Evolutionary conservation across 1,140 invertebrate species (phyloP).

Genomic region (Drosophila malerkotliana): DNA sequence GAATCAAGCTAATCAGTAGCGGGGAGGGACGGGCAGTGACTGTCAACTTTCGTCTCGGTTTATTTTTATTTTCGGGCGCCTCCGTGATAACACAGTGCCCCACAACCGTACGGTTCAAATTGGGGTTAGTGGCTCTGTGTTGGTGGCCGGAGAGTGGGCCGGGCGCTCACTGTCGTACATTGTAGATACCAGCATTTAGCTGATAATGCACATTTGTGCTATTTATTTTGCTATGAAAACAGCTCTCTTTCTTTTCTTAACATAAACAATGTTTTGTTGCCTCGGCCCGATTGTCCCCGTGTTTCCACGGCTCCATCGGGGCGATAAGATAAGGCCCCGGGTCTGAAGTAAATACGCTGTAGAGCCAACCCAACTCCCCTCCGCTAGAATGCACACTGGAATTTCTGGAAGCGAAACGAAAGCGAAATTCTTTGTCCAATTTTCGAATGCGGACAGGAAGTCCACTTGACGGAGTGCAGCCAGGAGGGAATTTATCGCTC

Average conservation of each 20-base stretch:
- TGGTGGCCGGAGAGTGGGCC: constrained; percentile 15
- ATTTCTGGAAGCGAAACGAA: constrained; percentile 21
- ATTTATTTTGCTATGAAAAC: constrained; percentile 73
- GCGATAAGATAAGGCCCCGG: constrained; percentile 48
- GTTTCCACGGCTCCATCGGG: constrained; percentile 25
- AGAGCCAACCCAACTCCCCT: not conserved
- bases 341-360: constrained; percentile 23
- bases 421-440: constrained; percentile 29
- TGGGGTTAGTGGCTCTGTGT: constrained; percentile 65
- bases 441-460: constrained; percentile 13
- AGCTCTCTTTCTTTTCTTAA: constrained; percentile 52
- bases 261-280: constrained; percentile 48
- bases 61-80: constrained; percentile 37
- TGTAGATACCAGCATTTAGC: constrained; percentile 50
- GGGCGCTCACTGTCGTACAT: constrained; percentile 29
- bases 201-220: constrained; percentile 81
- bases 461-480: not conserved
- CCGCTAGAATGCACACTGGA: constrained; percentile 7
- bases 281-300: constrained; percentile 20
- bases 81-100: constrained; percentile 74
- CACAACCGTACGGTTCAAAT: constrained; percentile 78
- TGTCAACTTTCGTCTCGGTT: constrained; percentile 56
- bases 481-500: not conserved
- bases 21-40: constrained; percentile 25
- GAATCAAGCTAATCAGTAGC: constrained; percentile 34